Evolutionary conservation across 2,888 invertebrate genomes (phyloP), one percentile per base, ranked within the genome.

Genomic region (Diaprepes abbreviatus): DNA sequence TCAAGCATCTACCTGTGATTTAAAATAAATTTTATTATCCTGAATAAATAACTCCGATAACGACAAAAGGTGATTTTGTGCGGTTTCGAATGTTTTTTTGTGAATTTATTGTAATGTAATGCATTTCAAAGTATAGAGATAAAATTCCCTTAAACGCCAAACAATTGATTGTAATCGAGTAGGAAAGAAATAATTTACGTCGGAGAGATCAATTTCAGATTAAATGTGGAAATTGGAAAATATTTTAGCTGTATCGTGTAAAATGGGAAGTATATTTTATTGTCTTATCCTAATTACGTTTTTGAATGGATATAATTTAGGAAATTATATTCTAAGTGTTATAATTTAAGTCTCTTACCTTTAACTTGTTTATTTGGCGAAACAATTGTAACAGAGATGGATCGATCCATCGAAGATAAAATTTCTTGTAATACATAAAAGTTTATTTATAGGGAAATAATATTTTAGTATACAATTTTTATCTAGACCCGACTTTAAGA

Each of bases 11-110:
- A 68, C 63, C 68, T 58, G 57, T 68, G 60, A 70, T 70, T 65
- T 50, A 65, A 70, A 70, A 65, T 70, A 70, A 70, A 70, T 70
- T 65, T 70, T 65, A 55, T 58, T 54, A 40, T 48, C 48, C 70
- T 70, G 70, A 65, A 65, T 70, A 70, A 70, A 70, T 70, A 70
- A 64, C 52, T 43, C 36, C 40, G 70, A 65, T 70, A 65, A 70
- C 58, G 54, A 36, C 66, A 19, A n/a, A 17, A 28, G 65, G 36
- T 65, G 50, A 43, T 54, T 65, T 54, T 43, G 45, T 43, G 31
- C 36, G 43, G 36, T 65, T 38, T 52, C 59, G 60, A 67, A 67
- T 67, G n/a, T n/a, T n/a, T n/a, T 60, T 67, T 28, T 54, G n/a
- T 33, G 35, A 59, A 60, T 67, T 60, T 67, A 67, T 67, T 59